Evolutionary conservation across 2,113 vertebrate genomes (phyloP).

Genomic region (Lampris megalopsis): DNA sequence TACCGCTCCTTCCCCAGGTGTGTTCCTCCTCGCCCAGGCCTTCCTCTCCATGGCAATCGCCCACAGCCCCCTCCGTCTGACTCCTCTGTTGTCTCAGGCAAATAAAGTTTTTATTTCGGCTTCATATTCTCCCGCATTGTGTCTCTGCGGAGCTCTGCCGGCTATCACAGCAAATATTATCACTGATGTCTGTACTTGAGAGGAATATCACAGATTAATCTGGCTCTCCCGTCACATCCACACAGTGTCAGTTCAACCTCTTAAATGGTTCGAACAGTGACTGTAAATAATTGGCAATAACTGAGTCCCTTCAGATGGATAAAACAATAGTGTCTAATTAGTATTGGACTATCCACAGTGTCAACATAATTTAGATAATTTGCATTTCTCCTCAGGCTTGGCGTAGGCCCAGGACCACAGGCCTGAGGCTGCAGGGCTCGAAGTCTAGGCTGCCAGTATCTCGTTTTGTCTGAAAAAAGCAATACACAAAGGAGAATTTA

Average conservation of each 20-base stretch:
- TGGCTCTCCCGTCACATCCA: neutral
- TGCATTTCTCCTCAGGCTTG: neutral
- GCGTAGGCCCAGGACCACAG: neutral
- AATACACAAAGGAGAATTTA: too few relatives aligned
- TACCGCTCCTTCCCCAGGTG: conserved; percentile 49
- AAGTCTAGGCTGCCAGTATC: too few relatives aligned
- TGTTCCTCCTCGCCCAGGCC: conserved; percentile 24
- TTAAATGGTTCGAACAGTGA: neutral
- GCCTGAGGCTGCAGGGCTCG: neutral
- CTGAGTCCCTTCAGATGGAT: neutral
- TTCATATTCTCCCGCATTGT: too few relatives aligned
- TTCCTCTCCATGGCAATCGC: too few relatives aligned
- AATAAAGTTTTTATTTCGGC: too few relatives aligned
- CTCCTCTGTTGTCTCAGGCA: too few relatives aligned
- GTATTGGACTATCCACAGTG: neutral
- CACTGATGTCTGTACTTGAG: too few relatives aligned
- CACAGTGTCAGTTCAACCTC: neutral
- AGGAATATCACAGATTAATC: neutral
- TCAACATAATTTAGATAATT: too few relatives aligned
- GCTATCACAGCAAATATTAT: too few relatives aligned
- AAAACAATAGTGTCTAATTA: neutral
- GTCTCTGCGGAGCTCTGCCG: too few relatives aligned
- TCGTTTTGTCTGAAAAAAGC: too few relatives aligned
- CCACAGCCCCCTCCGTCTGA: too few relatives aligned
- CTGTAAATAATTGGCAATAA: neutral